Evolutionary conservation across 2,888 invertebrate genomes (phyloP), one percentile per base, ranked within the genome.

Genomic region (Agrenia bidenticulata): DNA sequence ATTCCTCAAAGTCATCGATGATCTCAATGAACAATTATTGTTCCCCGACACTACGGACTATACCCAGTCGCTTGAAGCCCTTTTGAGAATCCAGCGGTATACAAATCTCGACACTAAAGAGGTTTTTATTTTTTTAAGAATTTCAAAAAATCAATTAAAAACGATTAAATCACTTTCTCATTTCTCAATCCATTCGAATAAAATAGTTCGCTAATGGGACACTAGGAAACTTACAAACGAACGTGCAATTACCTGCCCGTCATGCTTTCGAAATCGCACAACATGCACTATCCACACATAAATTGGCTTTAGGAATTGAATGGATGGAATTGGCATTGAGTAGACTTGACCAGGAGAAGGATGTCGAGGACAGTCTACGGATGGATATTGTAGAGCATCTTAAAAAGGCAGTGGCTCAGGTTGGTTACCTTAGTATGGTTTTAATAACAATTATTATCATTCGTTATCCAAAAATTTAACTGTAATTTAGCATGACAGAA

Each of bases 11-110:
- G 55, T 26, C 5, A 17, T 55, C 2, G n/a, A 2, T n/a, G 32
- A 24, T 15, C n/a, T 27, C 5, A 55, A 55, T 32, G 26, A 55
- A 2, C 13, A 27, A 2, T 27, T 55, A n/a, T 13, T 55, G 2
- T 55, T 23, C 32, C 55, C 55, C 2, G 27, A 17, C 27, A 27
- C 15, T 2, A n/a, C 55, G 15, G 55, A 55, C 19, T 55, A 55
- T 55, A 27, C 19, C 27, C 11, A 55, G n/a, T 26, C 55, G 4
- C 19, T 55, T 2, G 19, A 27, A 4, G 24, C 55, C 2, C 2
- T 55, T 13, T n/a, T 32, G 2, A 24, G 32, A 17, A 55, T 55
- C 24, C 55, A 55, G 55, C 26, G 27, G 7, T 55, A 55, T 32
- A 27, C 55, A 27, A 24, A 26, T 32, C 55, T 55, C n/a, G 32